Evolutionary conservation across 2,888 invertebrate genomes (phyloP).

Genomic region (Netelia fuscicornis): DNA sequence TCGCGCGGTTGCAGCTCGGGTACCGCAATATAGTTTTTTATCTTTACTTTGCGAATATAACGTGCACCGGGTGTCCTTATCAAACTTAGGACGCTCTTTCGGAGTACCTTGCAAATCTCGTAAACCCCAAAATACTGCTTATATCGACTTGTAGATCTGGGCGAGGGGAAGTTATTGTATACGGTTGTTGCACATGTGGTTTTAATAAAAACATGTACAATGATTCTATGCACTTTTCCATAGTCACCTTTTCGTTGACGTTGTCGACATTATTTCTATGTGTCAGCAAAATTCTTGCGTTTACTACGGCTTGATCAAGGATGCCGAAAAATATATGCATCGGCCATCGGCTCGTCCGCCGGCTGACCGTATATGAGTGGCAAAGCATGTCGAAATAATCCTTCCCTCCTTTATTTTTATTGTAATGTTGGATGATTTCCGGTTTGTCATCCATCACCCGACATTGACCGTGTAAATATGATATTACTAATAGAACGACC

Average conservation of each 20-base stretch:
- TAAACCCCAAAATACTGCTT: background rate
- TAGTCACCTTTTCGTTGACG: background rate
- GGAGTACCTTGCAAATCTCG: background rate
- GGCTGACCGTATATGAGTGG: constrained; percentile 61
- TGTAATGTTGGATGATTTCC: constrained; percentile 70
- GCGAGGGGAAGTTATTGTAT: background rate
- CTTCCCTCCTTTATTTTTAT: constrained; percentile 73
- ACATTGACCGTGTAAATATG: background rate
- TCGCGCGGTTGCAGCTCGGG: too few relatives aligned
- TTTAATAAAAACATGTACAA: background rate
- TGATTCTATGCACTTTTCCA: background rate
- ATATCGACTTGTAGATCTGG: background rate
- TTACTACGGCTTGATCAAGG: constrained; percentile 71
- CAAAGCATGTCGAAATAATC: constrained; percentile 73
- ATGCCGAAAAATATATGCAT: constrained; percentile 69
- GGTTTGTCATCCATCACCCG: constrained; percentile 62
- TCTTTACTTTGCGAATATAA: background rate
- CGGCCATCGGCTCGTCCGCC: constrained; percentile 71
- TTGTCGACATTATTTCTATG: background rate
- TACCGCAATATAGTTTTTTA: too few relatives aligned
- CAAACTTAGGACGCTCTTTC: background rate
- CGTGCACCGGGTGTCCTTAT: background rate
- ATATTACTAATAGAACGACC: too few relatives aligned
- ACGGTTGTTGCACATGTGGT: background rate
- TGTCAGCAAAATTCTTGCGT: constrained; percentile 59